Evolutionary conservation across 2,888 invertebrate genomes (phyloP).

Genomic region (Arenicola marina): DNA sequence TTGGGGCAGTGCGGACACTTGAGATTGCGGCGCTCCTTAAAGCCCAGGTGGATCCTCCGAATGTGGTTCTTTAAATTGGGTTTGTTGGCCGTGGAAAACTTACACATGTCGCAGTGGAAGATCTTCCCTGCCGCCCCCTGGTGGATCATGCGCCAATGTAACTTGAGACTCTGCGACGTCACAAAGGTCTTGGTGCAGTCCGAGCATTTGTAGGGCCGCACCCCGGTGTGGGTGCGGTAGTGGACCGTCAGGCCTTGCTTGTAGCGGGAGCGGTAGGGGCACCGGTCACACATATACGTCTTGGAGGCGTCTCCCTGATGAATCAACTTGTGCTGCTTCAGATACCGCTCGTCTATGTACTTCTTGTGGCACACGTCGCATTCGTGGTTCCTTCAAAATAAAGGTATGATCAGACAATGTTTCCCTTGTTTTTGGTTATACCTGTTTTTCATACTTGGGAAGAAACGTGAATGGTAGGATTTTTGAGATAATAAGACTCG

Average conservation of each 20-base stretch:
- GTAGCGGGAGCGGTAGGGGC: slow-evolving; percentile 12
- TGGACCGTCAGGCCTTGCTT: slow-evolving; percentile 10
- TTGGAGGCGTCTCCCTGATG: slow-evolving; percentile 13
- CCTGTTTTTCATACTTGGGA: too few species aligned
- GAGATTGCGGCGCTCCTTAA: too few species aligned
- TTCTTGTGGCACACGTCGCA: slow-evolving; percentile 9
- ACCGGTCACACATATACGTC: slow-evolving; percentile 4
- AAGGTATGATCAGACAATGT: too few species aligned
- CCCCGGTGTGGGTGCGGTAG: slow-evolving; percentile 2
- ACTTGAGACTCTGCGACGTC: slow-evolving; percentile 1
- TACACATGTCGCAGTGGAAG: slow-evolving; percentile 8
- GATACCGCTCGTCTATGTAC: slow-evolving; percentile 2
- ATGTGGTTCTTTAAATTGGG: slow-evolving; percentile 5
- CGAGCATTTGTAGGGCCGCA: slow-evolving; percentile 1
- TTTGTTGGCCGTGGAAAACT: slow-evolving; percentile 7
- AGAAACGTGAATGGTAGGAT: too few species aligned
- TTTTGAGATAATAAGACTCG: too few species aligned
- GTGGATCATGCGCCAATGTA: slow-evolving; percentile 14
- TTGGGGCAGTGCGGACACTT: too few species aligned
- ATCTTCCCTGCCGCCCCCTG: slow-evolving; percentile 7
- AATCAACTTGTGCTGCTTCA: slow-evolving; percentile 3
- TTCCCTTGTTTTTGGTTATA: too few species aligned
- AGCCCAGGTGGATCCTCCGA: slow-evolving; percentile 3
- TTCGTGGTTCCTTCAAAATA: slow-evolving; percentile 6
- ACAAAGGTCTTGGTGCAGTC: slow-evolving; percentile 10